Evolutionary conservation across 2,113 vertebrate species (phyloP).

Genomic region (Scalopus aquaticus): DNA sequence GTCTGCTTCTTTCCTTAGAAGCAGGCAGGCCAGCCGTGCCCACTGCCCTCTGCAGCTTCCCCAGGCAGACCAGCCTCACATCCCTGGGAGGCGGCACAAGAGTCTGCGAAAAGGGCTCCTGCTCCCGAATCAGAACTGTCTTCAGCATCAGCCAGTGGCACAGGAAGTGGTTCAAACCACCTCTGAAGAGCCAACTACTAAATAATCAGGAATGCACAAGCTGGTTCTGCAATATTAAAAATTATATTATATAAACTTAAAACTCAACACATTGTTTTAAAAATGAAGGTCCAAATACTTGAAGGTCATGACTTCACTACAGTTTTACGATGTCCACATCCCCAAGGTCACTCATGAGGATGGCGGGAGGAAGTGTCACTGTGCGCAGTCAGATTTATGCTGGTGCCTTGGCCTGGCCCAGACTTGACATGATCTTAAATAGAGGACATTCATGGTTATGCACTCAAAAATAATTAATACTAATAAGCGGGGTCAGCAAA

Average conservation of each 20-base stretch:
- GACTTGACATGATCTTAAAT: no score
- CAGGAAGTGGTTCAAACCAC: accelerated
- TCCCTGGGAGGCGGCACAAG: accelerated
- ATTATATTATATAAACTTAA: background rate
- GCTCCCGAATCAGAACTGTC: accelerated
- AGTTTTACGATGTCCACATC: background rate
- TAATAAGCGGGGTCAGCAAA: background rate
- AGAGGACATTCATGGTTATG: no score
- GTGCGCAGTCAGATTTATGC: background rate
- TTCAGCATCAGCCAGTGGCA: background rate
- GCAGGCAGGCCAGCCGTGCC: no score
- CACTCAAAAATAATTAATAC: no score
- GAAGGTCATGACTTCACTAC: background rate
- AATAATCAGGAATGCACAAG: background rate
- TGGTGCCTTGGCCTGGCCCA: background rate
- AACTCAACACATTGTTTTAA: background rate
- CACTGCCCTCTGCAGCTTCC: background rate
- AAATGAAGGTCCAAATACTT: background rate
- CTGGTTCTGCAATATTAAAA: background rate
- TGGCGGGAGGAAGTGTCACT: background rate
- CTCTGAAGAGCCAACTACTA: background rate
- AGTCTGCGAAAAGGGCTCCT: background rate
- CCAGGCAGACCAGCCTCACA: accelerated
- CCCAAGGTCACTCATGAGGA: background rate
- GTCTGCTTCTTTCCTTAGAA: background rate